Evolutionary conservation across 2,113 vertebrate species (phyloP), one percentile per base, ranked within the genome.

Genomic region (Phalacrocorax brasilianus): DNA sequence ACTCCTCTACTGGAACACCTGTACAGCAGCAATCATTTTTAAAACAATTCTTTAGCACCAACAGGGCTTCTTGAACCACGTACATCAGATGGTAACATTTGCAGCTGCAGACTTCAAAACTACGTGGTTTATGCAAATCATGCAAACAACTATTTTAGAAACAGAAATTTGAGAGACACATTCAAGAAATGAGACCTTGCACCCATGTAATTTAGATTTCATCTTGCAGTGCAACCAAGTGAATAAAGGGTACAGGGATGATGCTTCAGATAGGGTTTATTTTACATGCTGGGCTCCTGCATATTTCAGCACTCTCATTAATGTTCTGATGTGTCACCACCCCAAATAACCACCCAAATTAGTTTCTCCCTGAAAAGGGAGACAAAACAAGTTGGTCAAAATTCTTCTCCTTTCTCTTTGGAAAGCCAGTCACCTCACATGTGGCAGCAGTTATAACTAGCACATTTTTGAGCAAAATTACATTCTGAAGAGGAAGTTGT

Each of bases 51-150:
- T 65, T 65, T 24, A 85, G 38, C 84, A 77, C 50, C 63, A 20
- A 72, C n/a, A 63, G 40, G 58, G 21, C 35, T 85, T 38, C 83
- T 70, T n/a, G 30, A 89, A 61, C 44, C 33, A 56, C 14, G 14
- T 18, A 47, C 45, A 45, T 56, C 44, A 33, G 4, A 40, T 2
- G 0, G 73, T 2, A 93, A 28, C 61, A 89, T 27, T 14, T 79
- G 91, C 89, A 96, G 89, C 85, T 93, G 87, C 84, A 65, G 88
- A 85, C 62, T 85, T 70, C 89, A 91, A 91, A 85, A 82, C 50
- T 10, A 49, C 0, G 5, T 4, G 44, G 61, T 65, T 95, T 65
- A 82, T 70, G 66, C 71, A 91, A 91, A 93, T 55, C n/a, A 35
- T 5, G 12, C 61, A 83, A 90, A 77, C 45, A 77, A 50, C 70